Evolutionary conservation across 2,888 invertebrate genomes (phyloP).

Genomic region (Vannuccia rotundouncinata): DNA sequence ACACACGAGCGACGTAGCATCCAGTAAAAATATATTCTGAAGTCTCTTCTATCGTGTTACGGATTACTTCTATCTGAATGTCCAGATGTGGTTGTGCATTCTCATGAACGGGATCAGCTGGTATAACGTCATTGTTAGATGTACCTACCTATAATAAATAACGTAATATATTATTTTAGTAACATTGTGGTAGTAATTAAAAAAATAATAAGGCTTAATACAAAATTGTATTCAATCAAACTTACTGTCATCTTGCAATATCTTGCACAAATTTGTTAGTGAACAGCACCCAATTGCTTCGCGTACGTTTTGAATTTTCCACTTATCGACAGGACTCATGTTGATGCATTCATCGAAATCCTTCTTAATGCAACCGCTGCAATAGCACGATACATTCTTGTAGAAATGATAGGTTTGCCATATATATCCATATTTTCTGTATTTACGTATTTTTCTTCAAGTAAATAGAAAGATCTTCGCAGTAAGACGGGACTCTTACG

Average conservation of each 20-base stretch:
- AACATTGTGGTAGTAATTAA: no score
- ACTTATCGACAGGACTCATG: not conserved
- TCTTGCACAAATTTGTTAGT: not conserved
- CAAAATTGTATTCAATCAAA: not conserved
- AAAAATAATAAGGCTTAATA: not conserved
- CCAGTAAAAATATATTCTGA: not conserved
- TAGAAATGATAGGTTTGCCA: conserved; percentile 1
- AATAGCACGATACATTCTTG: conserved; percentile 14
- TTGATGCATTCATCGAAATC: conserved; percentile 1
- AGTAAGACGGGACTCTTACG: not conserved
- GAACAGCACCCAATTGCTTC: not conserved
- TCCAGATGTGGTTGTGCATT: not conserved
- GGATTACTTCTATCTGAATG: not conserved
- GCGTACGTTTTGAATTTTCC: not conserved
- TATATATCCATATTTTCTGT: not conserved
- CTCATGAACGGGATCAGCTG: not conserved
- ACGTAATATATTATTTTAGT: not conserved
- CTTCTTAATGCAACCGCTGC: not conserved
- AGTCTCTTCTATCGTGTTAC: not conserved
- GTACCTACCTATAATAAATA: not conserved
- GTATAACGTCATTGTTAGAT: not conserved
- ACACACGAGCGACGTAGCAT: not conserved
- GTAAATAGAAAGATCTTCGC: not conserved
- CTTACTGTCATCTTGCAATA: not conserved
- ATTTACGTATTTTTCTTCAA: not conserved